phyloP scores from a whole-genome alignment of 2,113 vertebrate genomes.

The Macaca nemestrina region DNA sequence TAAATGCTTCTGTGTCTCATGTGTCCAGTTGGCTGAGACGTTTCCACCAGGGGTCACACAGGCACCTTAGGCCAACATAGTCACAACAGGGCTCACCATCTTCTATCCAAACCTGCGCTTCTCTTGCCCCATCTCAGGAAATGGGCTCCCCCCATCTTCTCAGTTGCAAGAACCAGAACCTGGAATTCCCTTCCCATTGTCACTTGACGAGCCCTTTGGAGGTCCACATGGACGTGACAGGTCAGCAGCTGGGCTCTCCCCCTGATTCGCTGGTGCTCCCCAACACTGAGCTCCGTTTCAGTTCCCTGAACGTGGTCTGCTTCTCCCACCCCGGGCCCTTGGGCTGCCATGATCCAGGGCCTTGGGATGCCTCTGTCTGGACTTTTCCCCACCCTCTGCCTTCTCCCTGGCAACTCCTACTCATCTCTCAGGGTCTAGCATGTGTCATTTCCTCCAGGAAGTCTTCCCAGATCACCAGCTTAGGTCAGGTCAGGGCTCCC shows the following conservation, averaged over 20 bases:
- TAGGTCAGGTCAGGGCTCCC: neutral
- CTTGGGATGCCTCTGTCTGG: neutral
- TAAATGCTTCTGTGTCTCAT: neutral
- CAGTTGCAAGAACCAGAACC: neutral
- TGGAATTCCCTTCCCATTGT: no score
- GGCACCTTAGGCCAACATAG: no score
- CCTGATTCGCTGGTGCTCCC: no score
- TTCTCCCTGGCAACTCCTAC: neutral
- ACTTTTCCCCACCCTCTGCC: neutral
- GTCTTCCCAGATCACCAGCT: neutral
- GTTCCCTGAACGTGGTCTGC: no score
- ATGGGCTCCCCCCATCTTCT: neutral
- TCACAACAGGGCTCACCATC: no score
- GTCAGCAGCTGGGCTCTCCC: accelerated
- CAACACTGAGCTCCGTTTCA: neutral
- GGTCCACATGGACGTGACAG: accelerated
- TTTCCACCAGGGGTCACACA: accelerated
- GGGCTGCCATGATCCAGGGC: neutral
- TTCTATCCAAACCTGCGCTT: neutral
- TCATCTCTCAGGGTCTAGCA: neutral
- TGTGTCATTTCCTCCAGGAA: neutral
- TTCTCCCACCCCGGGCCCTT: accelerated
- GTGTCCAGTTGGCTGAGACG: accelerated
- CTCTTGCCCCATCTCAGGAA: no score
- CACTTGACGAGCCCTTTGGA: neutral